Evolutionary conservation across 1,140 invertebrate genomes (phyloP), one percentile per base, ranked within the genome.

Genomic region (Homalodisca vitripennis): DNA sequence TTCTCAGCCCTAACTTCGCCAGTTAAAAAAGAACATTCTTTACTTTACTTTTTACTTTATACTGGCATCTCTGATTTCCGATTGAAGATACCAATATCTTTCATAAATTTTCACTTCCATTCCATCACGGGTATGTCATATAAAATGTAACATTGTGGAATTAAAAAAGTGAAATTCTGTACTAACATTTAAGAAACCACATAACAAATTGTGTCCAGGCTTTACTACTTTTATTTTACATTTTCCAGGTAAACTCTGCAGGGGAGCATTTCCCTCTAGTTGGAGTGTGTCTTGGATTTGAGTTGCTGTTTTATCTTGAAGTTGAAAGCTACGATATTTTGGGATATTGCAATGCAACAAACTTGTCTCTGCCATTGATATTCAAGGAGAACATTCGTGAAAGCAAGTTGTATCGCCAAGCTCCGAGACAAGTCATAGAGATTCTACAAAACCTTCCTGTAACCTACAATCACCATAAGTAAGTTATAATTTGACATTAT

Each of bases 261-360:
- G 89, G 88, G 14, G 85, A 87, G 67, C 89, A 88, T 76, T 94
- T 94, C 77, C 94, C 94, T 0, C 78, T 97, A 32, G 91, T 93
- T 83, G 94, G 92, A 1, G 94, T 90, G 6, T 97, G 95, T 77
- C 81, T 95, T 1, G 94, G 94, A 51, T 95, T 95, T 79, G 91
- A 97, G 77, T 77, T 94, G 27, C 76, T 97, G 22, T 27, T 73
- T 22, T 65, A 70, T 57, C 31, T 72, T 3, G 53, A 47, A 22
- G 64, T 57, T 24, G 29, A 66, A 2, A 66, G 69, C 34, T 69
- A 63, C 34, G 66, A 69, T 20, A 41, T 71, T 27, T 29, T 60
- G 41, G 63, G 29, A 24, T 14, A 22, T 14, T 73, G 72, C 55
- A 55, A 67, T 30, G 24, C 55, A 20, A 64, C 20, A 13, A 65